Evolutionary conservation across 2,797 vertebrate species (phyloP), one percentile per base, ranked within the genome.

Genomic region (Anniella stebbinsi): DNA sequence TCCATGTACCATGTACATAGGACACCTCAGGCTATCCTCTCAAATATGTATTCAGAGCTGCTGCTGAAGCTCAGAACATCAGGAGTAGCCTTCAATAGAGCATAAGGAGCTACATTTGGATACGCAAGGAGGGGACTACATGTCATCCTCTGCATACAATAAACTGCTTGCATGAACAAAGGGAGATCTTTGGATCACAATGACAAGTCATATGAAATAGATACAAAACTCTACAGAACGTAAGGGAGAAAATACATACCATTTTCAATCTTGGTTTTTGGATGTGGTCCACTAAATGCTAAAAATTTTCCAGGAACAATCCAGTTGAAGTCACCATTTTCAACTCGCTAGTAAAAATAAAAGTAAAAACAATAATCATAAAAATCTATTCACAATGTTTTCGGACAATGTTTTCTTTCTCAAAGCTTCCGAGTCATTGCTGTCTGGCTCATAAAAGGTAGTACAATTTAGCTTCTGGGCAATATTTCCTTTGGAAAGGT

Each of bases 291-390:
- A n/a, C 99, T 99, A 96, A 99, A 99, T 8, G 99, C 99, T 96
- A 99, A 95, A 92, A 99, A 98, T 95, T 98, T 99, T 87, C 98
- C 98, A 2, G 98, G 98, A 83, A 99, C 96, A 54, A 99, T 99
- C 99, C 99, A 99, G 97, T 99, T 99, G 96, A 99, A 98, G 95
- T 99, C 99, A 84, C 99, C 99, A 18, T 99, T 99, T 96, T 99
- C 99, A 88, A 99, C 99, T n/a, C 99, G 97, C 99, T 99, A 92
- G 75, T 86, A 86, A 93, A 95, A 94, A 92, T 25, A 48, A 86
- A 80, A 93, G 94, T 4, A 89, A 90, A 95, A 93, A 38, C 3
- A 82, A 76, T 94, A 96, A 94, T 88, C 63, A 28, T 12, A 41
- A 72, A 41, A 93, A 90, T 77, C 18, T 89, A 5, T 76, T 84